phyloP scores from a whole-genome alignment of 2,113 vertebrate genomes.

The Meleagris gallopavo region DNA sequence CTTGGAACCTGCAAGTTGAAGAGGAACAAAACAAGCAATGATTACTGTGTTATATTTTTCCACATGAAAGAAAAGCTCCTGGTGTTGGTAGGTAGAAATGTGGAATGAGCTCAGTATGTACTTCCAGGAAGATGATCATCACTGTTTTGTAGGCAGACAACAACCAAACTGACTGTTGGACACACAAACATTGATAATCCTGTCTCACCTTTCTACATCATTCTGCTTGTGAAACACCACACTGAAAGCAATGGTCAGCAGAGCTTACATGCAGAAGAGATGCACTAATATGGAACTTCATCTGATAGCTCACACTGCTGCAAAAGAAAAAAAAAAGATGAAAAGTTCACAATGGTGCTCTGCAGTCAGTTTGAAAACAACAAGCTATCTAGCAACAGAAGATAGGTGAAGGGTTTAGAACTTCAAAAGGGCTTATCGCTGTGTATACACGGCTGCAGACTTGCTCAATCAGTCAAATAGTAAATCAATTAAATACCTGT shows the following conservation, averaged over 20 bases:
- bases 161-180: background rate
- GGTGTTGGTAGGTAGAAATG: background rate
- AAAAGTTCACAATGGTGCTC: background rate
- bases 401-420: background rate
- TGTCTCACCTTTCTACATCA: background rate
- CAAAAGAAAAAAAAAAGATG: background rate
- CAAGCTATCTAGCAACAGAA: background rate
- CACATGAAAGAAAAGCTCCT: background rate
- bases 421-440: background rate
- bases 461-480: background rate
- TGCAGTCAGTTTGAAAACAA: background rate
- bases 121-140: background rate
- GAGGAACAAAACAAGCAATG: background rate
- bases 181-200: background rate
- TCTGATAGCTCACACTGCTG: background rate
- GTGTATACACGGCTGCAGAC: background rate
- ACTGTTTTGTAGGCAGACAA: background rate
- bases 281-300: background rate
- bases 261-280: background rate
- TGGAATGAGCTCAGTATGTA: background rate
- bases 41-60: background rate
- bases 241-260: background rate
- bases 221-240: background rate
- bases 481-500: background rate
- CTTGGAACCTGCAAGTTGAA: no score